Evolutionary conservation across 2,888 invertebrate genomes (phyloP).

Genomic region (Papilio protenor): DNA sequence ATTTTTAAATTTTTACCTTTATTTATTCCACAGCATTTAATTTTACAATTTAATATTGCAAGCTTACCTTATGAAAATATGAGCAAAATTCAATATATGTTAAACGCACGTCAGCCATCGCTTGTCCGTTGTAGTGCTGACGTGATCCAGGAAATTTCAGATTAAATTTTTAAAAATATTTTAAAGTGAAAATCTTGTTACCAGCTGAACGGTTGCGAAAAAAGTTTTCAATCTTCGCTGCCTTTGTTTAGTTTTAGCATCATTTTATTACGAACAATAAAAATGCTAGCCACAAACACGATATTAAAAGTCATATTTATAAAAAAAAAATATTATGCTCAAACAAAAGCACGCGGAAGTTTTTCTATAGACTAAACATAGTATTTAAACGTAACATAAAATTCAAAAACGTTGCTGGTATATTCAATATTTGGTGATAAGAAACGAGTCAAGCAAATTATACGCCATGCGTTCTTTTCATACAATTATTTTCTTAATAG

Average conservation of each 20-base stretch:
- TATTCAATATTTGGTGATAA: too few species aligned
- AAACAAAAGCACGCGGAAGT: not conserved
- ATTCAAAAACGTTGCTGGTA: too few species aligned
- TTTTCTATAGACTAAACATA: too few species aligned
- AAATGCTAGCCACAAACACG: not conserved
- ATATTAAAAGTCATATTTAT: not conserved
- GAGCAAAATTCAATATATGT: constrained; percentile 33
- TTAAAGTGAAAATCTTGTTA: constrained; percentile 4
- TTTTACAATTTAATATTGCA: constrained; percentile 37
- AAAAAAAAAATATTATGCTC: not conserved
- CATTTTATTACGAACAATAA: constrained; percentile 1
- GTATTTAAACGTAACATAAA: too few species aligned
- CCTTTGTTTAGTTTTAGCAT: not conserved
- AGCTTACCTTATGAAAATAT: constrained; percentile 31
- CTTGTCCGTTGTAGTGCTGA: constrained; percentile 22
- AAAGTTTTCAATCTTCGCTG: not conserved
- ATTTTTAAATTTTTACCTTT: not conserved
- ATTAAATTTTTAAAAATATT: constrained; percentile 30
- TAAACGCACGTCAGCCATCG: constrained; percentile 30
- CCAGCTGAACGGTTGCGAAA: constrained; percentile 1
- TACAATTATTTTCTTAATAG: too few species aligned
- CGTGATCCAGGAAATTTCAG: constrained; percentile 24
- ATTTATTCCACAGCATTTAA: constrained; percentile 46
- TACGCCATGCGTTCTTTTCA: too few species aligned
- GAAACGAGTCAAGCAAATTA: too few species aligned